Evolutionary conservation across 2,888 invertebrate genomes (phyloP).

Genomic region (Pseudococcus jackbeardsleyi): DNA sequence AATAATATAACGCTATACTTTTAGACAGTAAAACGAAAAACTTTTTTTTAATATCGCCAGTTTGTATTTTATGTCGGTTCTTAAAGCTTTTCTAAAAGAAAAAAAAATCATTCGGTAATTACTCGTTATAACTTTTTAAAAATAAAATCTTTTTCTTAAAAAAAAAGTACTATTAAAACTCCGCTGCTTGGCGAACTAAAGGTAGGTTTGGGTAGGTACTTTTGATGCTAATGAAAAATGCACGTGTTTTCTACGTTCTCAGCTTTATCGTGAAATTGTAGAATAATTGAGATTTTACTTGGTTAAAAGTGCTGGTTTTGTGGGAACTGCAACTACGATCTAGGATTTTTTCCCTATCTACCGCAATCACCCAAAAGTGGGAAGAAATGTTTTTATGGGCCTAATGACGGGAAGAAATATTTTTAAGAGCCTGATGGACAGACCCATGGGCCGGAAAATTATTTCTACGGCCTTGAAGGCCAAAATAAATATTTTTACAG

Average conservation of each 20-base stretch:
- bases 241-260: neutral
- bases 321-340: too few relatives aligned
- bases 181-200: neutral
- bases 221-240: slow-evolving; percentile 34
- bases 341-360: too few relatives aligned
- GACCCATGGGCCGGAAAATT: too few relatives aligned
- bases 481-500: too few relatives aligned
- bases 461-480: too few relatives aligned
- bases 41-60: slow-evolving; percentile 51
- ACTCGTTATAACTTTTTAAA: slow-evolving; percentile 51
- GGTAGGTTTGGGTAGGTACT: neutral
- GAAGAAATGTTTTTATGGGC: too few relatives aligned
- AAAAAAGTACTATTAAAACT: slow-evolving; percentile 8
- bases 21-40: slow-evolving; percentile 50
- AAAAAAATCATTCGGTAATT: slow-evolving; percentile 52
- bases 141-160: neutral
- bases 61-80: slow-evolving; percentile 51
- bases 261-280: neutral
- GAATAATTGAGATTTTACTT: neutral
- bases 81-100: neutral
- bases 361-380: too few relatives aligned
- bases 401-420: too few relatives aligned
- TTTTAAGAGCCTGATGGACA: too few relatives aligned
- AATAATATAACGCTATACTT: slow-evolving; percentile 42
- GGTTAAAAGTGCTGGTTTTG: neutral